Evolutionary conservation across 2,113 vertebrate genomes (phyloP).

Genomic region (Eulemur rufifrons): DNA sequence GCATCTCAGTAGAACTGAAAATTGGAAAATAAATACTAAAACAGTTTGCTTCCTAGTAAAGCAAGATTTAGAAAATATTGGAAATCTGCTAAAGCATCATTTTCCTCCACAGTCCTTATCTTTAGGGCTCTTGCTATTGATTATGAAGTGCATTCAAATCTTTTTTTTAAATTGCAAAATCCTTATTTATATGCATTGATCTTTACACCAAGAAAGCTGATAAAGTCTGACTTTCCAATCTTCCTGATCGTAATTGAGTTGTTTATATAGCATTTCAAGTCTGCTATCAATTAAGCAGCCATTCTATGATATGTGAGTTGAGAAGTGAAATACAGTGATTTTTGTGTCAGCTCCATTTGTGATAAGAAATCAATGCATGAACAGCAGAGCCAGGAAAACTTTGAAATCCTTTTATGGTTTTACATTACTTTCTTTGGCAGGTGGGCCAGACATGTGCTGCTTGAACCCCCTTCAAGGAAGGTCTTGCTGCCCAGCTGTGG

Average conservation of each 20-base stretch:
- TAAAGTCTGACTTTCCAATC: constrained; percentile 47
- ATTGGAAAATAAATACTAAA: constrained; percentile 53
- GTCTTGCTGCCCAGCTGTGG: not conserved
- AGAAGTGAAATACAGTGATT: constrained; percentile 45
- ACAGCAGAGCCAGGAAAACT: not conserved
- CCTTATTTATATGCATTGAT: constrained; percentile 63
- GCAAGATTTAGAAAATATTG: constrained; percentile 54
- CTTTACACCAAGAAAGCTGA: constrained; percentile 42
- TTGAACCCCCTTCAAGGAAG: not conserved
- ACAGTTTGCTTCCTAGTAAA: constrained; percentile 39
- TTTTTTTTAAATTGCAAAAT: constrained; percentile 50
- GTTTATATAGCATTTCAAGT: constrained; percentile 49
- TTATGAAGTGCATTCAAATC: constrained; percentile 53
- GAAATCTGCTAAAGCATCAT: constrained; percentile 45
- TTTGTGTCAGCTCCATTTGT: constrained; percentile 49
- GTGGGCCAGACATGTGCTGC: not conserved
- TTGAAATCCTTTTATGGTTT: not conserved
- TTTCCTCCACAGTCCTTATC: constrained; percentile 40
- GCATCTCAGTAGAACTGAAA: constrained; percentile 55
- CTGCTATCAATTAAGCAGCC: constrained; percentile 60
- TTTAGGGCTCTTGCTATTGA: constrained; percentile 46
- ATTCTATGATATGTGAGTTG: constrained; percentile 23
- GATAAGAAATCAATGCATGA: constrained; percentile 52
- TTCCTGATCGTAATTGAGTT: constrained; percentile 64
- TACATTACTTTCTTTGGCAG: not conserved